Base-by-base conservation (phyloP, 2,888 invertebrate genomes). In the Caenorhabditis sulstoni region DNA sequence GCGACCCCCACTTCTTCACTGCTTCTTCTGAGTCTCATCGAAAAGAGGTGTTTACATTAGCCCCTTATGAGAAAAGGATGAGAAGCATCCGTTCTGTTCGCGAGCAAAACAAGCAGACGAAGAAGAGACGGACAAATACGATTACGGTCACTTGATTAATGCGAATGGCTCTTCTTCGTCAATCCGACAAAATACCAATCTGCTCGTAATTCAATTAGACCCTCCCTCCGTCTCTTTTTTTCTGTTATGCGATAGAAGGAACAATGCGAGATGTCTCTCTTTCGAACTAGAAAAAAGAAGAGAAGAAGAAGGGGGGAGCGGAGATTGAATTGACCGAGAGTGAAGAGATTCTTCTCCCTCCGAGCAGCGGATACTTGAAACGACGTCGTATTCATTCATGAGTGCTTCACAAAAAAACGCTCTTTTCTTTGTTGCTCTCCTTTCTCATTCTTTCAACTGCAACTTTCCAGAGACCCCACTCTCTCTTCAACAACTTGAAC, bases 401-500 rank as follows among this genome's bases (percentile, higher is more conserved):
- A 64, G 62, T 57, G 64, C 71, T 53, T 70, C 53, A 55, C 22
- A 64, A 70, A 55, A 47, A 53, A 47, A 53, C 55, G 29, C 50
- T 41, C 58, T 22, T 20, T 29, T 65, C 44, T 29, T 14, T 47
- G 20, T n/a, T 16, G n/a, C n/a, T n/a, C n/a, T n/a, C n/a, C 35
- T 29, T 57, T 41, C 49, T 57, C 45, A n/a, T 49, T 41, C 35
- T 14, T 18, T 39, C 53, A 66, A 55, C 22, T 18, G 23, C 22
- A 29, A 29, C 52, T 58, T 65, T 70, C 35, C 81, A 89, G 89
- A 84, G 89, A 55, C 81, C 87, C 18, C 89, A 89, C 77, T 85
- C 88, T 12, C 85, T 89, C 22, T 89, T 89, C 85, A 89, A 89
- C 86, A 90, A 89, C 73, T 82, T 89, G 55, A 89, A 89, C 86